Conservation (phyloP, 2,888 invertebrate species). For the Halocaridina rubra region DNA sequence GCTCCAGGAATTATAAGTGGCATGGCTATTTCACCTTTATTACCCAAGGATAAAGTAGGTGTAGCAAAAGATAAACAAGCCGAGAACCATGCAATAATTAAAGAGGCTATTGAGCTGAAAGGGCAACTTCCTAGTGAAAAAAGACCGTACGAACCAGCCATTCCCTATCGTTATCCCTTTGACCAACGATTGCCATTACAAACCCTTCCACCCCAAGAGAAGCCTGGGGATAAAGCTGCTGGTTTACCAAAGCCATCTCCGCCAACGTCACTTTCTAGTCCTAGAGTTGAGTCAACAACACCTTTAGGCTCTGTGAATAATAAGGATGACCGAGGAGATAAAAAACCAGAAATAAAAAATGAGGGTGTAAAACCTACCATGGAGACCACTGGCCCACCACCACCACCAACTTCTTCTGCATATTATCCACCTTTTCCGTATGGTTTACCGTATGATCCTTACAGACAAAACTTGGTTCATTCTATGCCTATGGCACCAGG, state of each 20-base stretch:
- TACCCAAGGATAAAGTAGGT: conserved; percentile 38
- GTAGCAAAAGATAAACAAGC: conserved; percentile 30
- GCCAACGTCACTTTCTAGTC: conserved; percentile 56
- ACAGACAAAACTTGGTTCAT: conserved; percentile 44
- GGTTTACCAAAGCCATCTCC: conserved; percentile 48
- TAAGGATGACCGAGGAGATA: conserved; percentile 37
- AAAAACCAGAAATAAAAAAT: conserved; percentile 44
- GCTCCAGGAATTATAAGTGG: conserved; percentile 22
- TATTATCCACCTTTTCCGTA: conserved; percentile 54
- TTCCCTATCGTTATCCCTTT: conserved; percentile 47
- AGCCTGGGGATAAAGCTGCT: conserved; percentile 22
- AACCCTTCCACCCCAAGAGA: conserved; percentile 29
- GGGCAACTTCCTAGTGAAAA: conserved; percentile 36
- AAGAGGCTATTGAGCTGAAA: conserved; percentile 35
- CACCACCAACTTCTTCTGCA: conserved; percentile 55
- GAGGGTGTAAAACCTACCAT: conserved; percentile 61
- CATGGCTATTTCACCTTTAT: conserved; percentile 1
- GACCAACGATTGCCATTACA: conserved; percentile 45
- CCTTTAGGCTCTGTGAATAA: conserved; percentile 24
- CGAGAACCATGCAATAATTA: conserved; percentile 38
- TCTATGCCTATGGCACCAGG: conserved; percentile 43
- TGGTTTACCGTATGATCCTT: conserved; percentile 45
- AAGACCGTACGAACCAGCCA: conserved; percentile 25
- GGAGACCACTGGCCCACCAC: conserved; percentile 60
- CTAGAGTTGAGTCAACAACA: conserved; percentile 48